Evolutionary conservation across 2,113 vertebrate species (phyloP).

Genomic region (Corvus cornix): DNA sequence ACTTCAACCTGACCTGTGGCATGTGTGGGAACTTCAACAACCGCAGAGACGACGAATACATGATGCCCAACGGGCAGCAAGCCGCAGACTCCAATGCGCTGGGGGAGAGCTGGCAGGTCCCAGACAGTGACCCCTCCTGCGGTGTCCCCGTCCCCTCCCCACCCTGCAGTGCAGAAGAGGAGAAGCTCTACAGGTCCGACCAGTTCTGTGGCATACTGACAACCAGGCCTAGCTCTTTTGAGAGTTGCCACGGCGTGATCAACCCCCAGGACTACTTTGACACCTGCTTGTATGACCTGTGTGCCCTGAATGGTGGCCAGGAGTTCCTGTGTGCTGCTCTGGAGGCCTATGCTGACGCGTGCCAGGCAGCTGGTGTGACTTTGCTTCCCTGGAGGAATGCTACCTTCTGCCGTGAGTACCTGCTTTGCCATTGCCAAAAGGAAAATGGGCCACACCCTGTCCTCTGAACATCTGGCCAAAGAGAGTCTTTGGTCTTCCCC

Average conservation of each 20-base stretch:
- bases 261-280: constrained; percentile 74
- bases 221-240: constrained; percentile 71
- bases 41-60: constrained; percentile 70
- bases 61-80: constrained; percentile 57
- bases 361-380: constrained; percentile 71
- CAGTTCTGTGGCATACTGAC: constrained; percentile 76
- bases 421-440: too few relatives aligned
- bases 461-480: too few relatives aligned
- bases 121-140: constrained; percentile 56
- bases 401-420: constrained; percentile 70
- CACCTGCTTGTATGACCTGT: constrained; percentile 78
- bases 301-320: constrained; percentile 54
- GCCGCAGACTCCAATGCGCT: constrained; percentile 45
- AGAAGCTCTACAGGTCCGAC: constrained; percentile 62
- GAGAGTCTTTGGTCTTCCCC: too few relatives aligned
- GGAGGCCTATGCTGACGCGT: constrained; percentile 60
- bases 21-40: constrained; percentile 86
- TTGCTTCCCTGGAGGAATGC: constrained; percentile 75
- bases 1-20: constrained; percentile 78
- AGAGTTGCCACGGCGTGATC: constrained; percentile 68
- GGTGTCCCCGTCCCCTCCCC: background rate
- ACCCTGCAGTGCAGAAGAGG: constrained; percentile 62
- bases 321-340: constrained; percentile 67
- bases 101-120: constrained; percentile 73
- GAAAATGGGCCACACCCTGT: too few relatives aligned